These are phyloP conservation scores for Anseranas semipalmata DNA, from an alignment of 2,113 vertebrate species.

Conservation along the genomic window DNA sequence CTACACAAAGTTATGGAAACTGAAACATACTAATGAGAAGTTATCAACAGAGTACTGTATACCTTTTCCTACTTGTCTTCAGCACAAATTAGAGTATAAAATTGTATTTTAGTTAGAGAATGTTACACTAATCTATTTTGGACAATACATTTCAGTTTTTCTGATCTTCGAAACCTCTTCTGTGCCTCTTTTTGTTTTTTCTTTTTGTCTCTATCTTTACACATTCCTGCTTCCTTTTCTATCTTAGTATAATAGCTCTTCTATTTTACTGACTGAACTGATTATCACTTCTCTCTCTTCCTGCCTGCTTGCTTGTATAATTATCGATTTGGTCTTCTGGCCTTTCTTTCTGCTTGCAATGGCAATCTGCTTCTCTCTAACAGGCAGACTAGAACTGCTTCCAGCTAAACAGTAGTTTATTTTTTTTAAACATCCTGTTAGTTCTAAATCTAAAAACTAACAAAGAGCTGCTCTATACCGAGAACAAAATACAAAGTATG, in stretches of 20 bases:
- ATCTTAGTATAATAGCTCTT: not conserved
- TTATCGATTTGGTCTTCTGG: constrained; percentile 7
- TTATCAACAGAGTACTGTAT: not conserved
- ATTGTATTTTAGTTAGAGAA: not conserved
- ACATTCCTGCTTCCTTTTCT: constrained; percentile 7
- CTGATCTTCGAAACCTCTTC: not conserved
- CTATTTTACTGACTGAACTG: constrained; percentile 33
- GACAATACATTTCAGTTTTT: not conserved
- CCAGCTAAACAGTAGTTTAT: not conserved
- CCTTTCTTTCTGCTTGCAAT: not conserved
- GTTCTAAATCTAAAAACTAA: constrained; percentile 21
- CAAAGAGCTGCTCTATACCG: not conserved
- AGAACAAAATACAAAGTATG: not conserved
- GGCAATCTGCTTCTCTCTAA: not conserved
- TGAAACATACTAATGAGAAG: not conserved
- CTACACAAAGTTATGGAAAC: not conserved
- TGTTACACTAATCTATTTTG: not conserved
- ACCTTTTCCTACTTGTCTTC: not conserved
- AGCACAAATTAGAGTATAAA: not conserved
- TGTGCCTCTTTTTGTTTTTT: not conserved
- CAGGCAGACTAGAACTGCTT: constrained; percentile 4
- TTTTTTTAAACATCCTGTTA: not conserved
- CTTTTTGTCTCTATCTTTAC: not conserved
- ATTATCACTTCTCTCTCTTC: constrained; percentile 29
- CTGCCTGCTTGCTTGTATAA: not conserved